Base-by-base conservation (phyloP, 2,888 invertebrate genomes). In the Mimas tiliae region DNA sequence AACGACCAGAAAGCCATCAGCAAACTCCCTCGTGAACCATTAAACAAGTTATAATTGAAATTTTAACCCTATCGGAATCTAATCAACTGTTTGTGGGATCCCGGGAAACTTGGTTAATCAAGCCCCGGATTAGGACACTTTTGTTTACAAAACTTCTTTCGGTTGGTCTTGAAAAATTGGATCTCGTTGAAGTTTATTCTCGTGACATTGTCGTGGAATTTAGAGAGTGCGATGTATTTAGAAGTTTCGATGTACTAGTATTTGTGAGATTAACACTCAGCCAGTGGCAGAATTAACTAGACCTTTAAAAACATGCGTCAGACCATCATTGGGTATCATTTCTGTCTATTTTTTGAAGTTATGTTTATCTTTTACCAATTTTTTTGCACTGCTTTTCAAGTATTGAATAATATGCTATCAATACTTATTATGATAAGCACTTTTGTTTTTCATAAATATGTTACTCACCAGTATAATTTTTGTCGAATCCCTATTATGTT, bases 1-100 rank as follows among this genome's bases (percentile, higher is more conserved):
- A 69, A 74, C 19, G 19, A 52, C 52, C 7, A 9, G n/a, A 33
- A 55, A 55, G 55, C 65, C 62, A 63, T 71, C 69, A 62, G 70
- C 71, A 72, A 70, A 70, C 71, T 64, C 27, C n/a, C 65, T 70
- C 70, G 67, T 67, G 67, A 68, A 58, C 67, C 68, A 74, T 78
- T 73, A 71, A 68, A 45, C 65, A 77, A 78, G 73, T 77, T 78
- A 70, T 77, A 77, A 78, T 78, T 78, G 70, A 77, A 77, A 67
- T 68, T 63, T 70, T 70, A 74, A 79, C 70, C 72, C 73, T 69
- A 77, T 72, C 70, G 65, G 63, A 63, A 62, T 55, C 65, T 70
- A 72, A 79, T 77, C 72, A 63, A 21, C 11, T 16, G 50, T 69
- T 70, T 12, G 67, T 67, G 65, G 65, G 66, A 47, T 27, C 64